Conservation (phyloP, 1,140 invertebrate genomes). For the Bombus fervidus region DNA sequence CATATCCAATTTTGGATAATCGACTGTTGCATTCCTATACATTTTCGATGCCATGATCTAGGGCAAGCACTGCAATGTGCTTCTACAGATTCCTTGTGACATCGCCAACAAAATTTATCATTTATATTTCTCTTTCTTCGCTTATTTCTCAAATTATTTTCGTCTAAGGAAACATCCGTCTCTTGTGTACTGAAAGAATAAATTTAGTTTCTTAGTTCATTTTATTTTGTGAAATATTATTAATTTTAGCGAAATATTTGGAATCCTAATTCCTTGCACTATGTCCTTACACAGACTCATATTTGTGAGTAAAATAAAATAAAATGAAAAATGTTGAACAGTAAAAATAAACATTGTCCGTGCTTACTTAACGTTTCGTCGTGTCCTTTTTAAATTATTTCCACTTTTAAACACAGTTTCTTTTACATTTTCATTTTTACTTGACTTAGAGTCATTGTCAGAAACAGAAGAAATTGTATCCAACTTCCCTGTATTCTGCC, state of each 20-base stretch:
- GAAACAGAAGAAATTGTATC: neutral
- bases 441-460: conserved; percentile 27
- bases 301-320: neutral
- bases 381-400: conserved; percentile 61
- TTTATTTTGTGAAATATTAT: neutral
- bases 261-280: neutral
- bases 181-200: conserved; percentile 40
- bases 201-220: conserved; percentile 1
- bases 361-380: conserved; percentile 61
- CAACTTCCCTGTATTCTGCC: conserved; percentile 8
- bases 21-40: conserved; percentile 84
- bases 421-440: conserved; percentile 20
- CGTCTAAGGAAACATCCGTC: conserved; percentile 23
- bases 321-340: too few relatives aligned
- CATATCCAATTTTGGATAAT: conserved; percentile 90
- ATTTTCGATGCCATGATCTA: conserved; percentile 92
- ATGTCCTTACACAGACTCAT: neutral
- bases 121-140: conserved; percentile 74
- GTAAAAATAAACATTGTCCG: neutral
- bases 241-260: neutral
- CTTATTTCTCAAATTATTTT: conserved; percentile 45
- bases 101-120: conserved; percentile 95
- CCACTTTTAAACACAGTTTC: conserved; percentile 25
- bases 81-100: conserved; percentile 87
- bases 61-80: conserved; percentile 92